A percentile compares a stretch with the other conserved stretches of the same genome.
Conservation (phyloP, 2,888 invertebrate genomes). For the Nomada hirtipes region DNA sequence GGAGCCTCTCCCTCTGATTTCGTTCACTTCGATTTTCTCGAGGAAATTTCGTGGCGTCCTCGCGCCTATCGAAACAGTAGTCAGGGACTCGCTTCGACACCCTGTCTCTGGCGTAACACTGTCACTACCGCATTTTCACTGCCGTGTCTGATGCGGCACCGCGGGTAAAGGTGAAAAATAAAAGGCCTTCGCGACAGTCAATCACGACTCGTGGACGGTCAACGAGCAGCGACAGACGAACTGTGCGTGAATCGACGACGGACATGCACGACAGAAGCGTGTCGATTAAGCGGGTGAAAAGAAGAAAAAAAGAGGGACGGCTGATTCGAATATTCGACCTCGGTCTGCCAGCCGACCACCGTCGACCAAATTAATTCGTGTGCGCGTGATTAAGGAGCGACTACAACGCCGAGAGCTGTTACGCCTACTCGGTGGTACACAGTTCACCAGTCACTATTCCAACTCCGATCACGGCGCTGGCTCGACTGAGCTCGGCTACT, state of each 20-base stretch:
- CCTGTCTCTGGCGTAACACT: slow-evolving; percentile 54
- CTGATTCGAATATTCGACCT: slow-evolving; percentile 30
- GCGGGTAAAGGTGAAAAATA: slow-evolving; percentile 11
- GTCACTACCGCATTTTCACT: slow-evolving; percentile 63
- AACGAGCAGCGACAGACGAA: slow-evolving; percentile 2
- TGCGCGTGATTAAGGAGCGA: slow-evolving; percentile 59
- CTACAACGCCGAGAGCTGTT: slow-evolving; percentile 51
- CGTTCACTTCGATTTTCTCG: slow-evolving; percentile 54
- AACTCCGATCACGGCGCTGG: slow-evolving; percentile 80
- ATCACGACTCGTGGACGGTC: slow-evolving; percentile 33
- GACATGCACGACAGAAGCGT: slow-evolving; percentile 4
- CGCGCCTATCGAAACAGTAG: slow-evolving; percentile 45
- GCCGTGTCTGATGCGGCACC: slow-evolving; percentile 30
- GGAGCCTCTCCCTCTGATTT: slow-evolving; percentile 44
- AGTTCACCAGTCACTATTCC: slow-evolving; percentile 72
- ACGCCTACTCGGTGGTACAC: slow-evolving; percentile 48
- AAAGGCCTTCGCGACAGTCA: slow-evolving; percentile 37
- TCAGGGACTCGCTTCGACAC: slow-evolving; percentile 40
- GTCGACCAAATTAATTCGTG: slow-evolving; percentile 54
- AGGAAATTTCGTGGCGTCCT: slow-evolving; percentile 63
- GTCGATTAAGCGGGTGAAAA: slow-evolving; percentile 4
- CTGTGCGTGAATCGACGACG: slow-evolving; percentile 6
- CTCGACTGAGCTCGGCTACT: slow-evolving; percentile 79
- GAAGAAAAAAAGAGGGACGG: slow-evolving; percentile 8
- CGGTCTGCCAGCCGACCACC: slow-evolving; percentile 54